Evolutionary conservation across 2,888 invertebrate genomes (phyloP).

Genomic region (Platerodrilus igneus): DNA sequence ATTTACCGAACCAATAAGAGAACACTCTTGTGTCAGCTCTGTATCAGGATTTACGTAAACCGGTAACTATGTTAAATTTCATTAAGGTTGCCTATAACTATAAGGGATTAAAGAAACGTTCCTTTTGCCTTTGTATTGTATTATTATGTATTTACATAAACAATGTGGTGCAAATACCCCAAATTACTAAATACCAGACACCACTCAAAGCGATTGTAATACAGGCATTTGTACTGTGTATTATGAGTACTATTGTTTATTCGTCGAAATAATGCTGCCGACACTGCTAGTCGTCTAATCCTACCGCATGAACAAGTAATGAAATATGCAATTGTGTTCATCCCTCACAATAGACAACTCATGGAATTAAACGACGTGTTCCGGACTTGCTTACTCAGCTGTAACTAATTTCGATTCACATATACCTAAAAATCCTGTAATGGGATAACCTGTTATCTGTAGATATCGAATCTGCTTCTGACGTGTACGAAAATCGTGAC

Average conservation of each 20-base stretch:
- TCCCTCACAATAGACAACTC: constrained; percentile 36
- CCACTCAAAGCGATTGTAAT: constrained; percentile 33
- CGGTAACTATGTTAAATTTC: too few species aligned
- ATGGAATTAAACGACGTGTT: constrained; percentile 26
- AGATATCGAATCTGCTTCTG: constrained; percentile 36
- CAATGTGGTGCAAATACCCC: constrained; percentile 26
- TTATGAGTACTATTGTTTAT: constrained; percentile 38
- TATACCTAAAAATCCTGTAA: constrained; percentile 28
- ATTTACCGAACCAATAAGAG: too few species aligned
- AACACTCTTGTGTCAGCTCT: too few species aligned
- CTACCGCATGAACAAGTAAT: constrained; percentile 39
- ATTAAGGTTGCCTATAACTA: too few species aligned
- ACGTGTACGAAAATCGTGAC: constrained; percentile 31
- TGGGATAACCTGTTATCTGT: constrained; percentile 34
- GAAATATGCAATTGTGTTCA: constrained; percentile 41
- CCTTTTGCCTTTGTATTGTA: too few species aligned
- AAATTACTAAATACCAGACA: constrained; percentile 34
- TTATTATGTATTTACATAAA: too few species aligned
- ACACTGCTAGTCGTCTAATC: constrained; percentile 39
- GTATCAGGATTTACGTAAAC: too few species aligned
- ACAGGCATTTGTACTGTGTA: constrained; percentile 40
- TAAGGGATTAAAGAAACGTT: too few species aligned
- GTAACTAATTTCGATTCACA: constrained; percentile 34
- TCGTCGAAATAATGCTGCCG: constrained; percentile 33
- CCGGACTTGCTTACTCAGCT: constrained; percentile 23